Conservation (phyloP, 1,140 invertebrate genomes). For the Teleogryllus occipitalis region DNA sequence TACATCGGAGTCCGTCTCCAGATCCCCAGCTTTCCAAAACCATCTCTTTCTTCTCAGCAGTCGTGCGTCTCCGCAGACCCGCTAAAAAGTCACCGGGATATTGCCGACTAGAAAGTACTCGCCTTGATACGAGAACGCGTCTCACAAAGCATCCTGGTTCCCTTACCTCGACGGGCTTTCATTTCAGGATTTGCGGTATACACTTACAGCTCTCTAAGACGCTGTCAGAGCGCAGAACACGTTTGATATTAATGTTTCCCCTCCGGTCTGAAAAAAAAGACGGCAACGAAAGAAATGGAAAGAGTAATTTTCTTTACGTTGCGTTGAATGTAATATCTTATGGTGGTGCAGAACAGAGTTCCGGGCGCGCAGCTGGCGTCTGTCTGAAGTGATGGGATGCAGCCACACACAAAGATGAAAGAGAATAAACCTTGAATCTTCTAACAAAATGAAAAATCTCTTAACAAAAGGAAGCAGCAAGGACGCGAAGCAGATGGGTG, state of each 20-base stretch:
- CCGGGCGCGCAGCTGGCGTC: neutral
- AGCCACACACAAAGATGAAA: slow-evolving; percentile 1
- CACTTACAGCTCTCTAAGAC: neutral
- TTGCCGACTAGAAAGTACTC: neutral
- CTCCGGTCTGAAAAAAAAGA: neutral
- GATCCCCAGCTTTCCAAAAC: too few species aligned
- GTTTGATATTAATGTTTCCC: slow-evolving; percentile 1
- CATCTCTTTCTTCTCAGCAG: too few species aligned
- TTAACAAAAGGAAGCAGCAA: neutral
- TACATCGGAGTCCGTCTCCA: too few species aligned
- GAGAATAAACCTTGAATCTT: slow-evolving; percentile 5
- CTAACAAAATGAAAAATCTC: slow-evolving; percentile 5
- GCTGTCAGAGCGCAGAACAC: neutral
- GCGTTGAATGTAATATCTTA: slow-evolving; percentile 1
- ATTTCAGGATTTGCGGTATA: slow-evolving; percentile 4
- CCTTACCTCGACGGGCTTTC: neutral
- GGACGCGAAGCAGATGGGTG: neutral
- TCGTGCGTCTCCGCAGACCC: too few species aligned
- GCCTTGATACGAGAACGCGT: neutral
- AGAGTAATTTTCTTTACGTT: slow-evolving; percentile 5
- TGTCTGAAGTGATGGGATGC: neutral
- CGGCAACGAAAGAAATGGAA: neutral
- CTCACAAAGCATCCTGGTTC: neutral
- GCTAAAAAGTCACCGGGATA: neutral
- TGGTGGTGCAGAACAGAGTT: neutral